Percentiles rank a stretch among this genome's conserved stretches.
phyloP scores from a whole-genome alignment of 2,888 invertebrate species.

The Parnassius glacialis region DNA sequence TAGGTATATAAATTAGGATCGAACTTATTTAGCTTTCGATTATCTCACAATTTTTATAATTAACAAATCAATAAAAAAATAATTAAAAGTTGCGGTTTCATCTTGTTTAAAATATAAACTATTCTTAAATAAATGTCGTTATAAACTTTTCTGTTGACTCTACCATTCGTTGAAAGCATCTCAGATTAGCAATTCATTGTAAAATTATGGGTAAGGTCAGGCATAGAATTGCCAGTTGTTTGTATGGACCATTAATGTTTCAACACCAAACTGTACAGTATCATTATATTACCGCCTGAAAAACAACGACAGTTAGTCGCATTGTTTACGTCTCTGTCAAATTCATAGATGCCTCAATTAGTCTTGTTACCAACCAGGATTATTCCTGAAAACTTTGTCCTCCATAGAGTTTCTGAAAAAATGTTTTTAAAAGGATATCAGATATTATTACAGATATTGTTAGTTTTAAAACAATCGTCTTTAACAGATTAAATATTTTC shows the following conservation, averaged over 20 bases:
- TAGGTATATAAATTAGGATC: too few species aligned
- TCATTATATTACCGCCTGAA: neutral
- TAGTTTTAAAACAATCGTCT: too few species aligned
- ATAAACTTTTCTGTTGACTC: neutral
- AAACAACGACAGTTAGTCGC: neutral
- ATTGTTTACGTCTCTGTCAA: neutral
- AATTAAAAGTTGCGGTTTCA: too few species aligned
- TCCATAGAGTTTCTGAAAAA: too few species aligned
- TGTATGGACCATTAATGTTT: neutral
- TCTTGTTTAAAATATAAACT: too few species aligned
- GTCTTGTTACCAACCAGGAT: neutral
- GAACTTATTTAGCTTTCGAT: too few species aligned
- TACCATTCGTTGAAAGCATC: constrained; percentile 1
- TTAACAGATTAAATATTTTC: too few species aligned
- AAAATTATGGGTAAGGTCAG: neutral
- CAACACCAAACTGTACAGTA: neutral
- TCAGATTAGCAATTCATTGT: constrained; percentile 11
- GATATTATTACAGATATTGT: too few species aligned
- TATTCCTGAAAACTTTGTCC: too few species aligned
- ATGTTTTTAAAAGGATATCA: too few species aligned
- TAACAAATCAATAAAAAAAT: too few species aligned
- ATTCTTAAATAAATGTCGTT: neutral
- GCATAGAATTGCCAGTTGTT: neutral
- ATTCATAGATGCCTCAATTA: constrained; percentile 1
- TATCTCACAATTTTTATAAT: too few species aligned